These are phyloP conservation scores for Drosophila mulleri DNA, from an alignment of 2,888 invertebrate species.

Conservation along the genomic window DNA sequence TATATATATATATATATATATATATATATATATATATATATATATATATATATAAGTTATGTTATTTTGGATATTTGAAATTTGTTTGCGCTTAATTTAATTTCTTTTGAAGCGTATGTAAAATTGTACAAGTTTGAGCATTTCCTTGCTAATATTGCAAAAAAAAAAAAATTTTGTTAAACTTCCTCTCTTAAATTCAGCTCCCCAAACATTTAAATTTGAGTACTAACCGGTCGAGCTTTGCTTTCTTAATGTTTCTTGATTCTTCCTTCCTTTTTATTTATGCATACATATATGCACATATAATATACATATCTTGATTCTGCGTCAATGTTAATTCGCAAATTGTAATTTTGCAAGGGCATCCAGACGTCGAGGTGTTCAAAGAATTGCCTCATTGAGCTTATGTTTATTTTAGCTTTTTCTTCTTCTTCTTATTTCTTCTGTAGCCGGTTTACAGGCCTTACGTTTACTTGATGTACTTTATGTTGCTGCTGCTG, in stretches of 20 bases:
- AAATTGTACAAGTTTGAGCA: not conserved
- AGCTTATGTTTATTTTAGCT: slow-evolving; percentile 1
- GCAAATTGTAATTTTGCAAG: slow-evolving; percentile 46
- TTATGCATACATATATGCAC: slow-evolving; percentile 18
- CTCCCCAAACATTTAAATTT: not conserved
- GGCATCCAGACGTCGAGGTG: slow-evolving; percentile 45
- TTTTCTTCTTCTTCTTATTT: slow-evolving; percentile 3
- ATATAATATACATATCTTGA: slow-evolving; percentile 30
- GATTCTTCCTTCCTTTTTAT: not conserved
- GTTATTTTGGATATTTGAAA: too few species aligned
- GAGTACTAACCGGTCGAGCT: not conserved
- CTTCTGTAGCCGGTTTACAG: slow-evolving; percentile 41
- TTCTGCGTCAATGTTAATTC: slow-evolving; percentile 36
- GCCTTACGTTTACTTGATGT: slow-evolving; percentile 27
- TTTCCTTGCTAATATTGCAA: not conserved
- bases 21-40: too few species aligned
- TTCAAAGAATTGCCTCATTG: slow-evolving; percentile 33
- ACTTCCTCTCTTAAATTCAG: not conserved
- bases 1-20: too few species aligned
- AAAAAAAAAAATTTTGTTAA: not conserved
- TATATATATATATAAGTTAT: too few species aligned
- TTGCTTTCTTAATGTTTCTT: not conserved
- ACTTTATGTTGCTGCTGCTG: slow-evolving; percentile 7
- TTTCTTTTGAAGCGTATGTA: too few species aligned
- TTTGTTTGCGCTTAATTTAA: too few species aligned